Evolutionary conservation across 2,888 invertebrate genomes (phyloP), one percentile per base, ranked within the genome.

Genomic region (Baronia brevicornis): DNA sequence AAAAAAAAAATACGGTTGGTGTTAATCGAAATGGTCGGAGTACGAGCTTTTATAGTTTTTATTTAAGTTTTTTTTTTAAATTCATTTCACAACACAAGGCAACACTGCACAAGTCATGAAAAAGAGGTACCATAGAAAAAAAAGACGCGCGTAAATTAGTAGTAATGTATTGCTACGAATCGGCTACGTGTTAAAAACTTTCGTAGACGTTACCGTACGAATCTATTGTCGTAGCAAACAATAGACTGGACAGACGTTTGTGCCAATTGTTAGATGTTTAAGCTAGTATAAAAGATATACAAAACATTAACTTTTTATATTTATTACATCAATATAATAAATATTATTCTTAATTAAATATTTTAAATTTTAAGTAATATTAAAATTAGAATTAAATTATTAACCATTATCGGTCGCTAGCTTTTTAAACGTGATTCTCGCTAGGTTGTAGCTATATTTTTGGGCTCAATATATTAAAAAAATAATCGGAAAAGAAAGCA

Each of bases 1-100:
- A 55, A 49, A 51, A 60, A 20, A 29, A 17, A 20, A 50, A 54
- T 54, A 73, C 74, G 73, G 75, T 78, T 68, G 61, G 77, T 77
- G 75, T 60, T 65, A 53, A 31, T 36, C 39, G 41, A 60, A 55
- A 77, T 77, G 71, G 66, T 65, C 60, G 55, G 67, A 67, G 78
- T 78, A 77, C 62, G 73, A 60, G 52, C 50, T 55, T 63, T 59
- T 64, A 44, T 48, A 45, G 39, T 44, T 51, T 51, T 54, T 54
- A 50, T 48, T 54, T 50, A 52, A 46, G 44, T 41, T 44, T 48
- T 53, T 52, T 53, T 49, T 45, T 41, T 48, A 41, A 24, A 14
- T 12, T 20, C 36, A 18, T 27, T 37, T 33, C 24, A 11, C n/a
- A 33, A 32, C 41, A 44, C 41, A 44, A 31, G 29, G n/a, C 21